Conservation (phyloP, 2,113 vertebrate species). For the human (Homo sapiens) region DNA sequence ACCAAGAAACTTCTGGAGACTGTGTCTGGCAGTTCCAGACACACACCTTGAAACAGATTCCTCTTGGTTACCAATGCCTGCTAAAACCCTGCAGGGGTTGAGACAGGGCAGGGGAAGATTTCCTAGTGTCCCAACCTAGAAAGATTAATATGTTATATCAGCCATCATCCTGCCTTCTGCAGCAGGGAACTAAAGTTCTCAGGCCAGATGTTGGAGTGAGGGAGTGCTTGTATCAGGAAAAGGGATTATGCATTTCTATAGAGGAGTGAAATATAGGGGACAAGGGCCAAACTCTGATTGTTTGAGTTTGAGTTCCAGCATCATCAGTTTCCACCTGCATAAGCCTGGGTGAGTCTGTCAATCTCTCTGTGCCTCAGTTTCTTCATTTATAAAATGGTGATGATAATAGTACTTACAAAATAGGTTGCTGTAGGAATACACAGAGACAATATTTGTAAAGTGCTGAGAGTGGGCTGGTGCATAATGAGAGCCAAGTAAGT, state of each 20-base stretch:
- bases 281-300: neutral
- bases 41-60: neutral
- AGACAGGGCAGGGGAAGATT: rapidly evolving
- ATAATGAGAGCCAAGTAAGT: neutral
- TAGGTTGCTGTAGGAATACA: neutral
- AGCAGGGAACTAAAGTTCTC: neutral
- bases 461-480: neutral
- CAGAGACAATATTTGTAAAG: neutral
- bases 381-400: neutral
- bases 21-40: neutral
- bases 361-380: neutral
- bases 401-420: neutral
- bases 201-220: neutral
- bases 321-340: neutral
- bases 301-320: neutral
- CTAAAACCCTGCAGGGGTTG: neutral
- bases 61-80: neutral
- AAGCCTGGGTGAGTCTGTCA: neutral
- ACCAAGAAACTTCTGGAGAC: neutral
- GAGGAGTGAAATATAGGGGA: neutral
- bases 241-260: neutral
- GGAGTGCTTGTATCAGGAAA: neutral
- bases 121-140: neutral
- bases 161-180: neutral
- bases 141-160: neutral